These are phyloP conservation scores for Synergus umbraculus DNA, from an alignment of 2,888 invertebrate species.

Conservation along the genomic window DNA sequence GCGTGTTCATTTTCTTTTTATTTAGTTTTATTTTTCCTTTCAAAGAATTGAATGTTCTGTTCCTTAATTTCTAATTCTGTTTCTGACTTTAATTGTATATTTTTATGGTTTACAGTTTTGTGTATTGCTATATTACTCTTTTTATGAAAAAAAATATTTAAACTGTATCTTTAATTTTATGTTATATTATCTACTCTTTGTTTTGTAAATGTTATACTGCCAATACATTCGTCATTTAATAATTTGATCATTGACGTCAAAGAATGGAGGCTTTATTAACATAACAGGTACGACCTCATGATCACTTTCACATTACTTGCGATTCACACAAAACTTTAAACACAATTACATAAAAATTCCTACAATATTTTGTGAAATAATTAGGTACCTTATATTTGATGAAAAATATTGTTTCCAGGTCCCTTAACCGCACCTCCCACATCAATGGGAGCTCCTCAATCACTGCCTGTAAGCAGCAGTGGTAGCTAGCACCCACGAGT, in stretches of 20 bases:
- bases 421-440: conserved; percentile 74
- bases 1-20: conserved; percentile 28
- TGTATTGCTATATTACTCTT: conserved; percentile 23
- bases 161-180: not conserved
- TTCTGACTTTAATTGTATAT: not conserved
- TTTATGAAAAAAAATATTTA: not conserved
- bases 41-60: not conserved
- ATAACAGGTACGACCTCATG: conserved; percentile 32
- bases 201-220: conserved; percentile 2
- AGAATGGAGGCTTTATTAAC: conserved; percentile 39
- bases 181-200: not conserved
- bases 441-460: conserved; percentile 74
- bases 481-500: conserved; percentile 76
- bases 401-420: conserved; percentile 61
- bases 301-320: conserved; percentile 27
- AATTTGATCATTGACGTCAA: conserved; percentile 36
- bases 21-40: conserved; percentile 27
- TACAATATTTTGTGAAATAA: not conserved
- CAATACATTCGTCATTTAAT: conserved; percentile 25
- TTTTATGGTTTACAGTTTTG: conserved; percentile 36
- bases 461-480: conserved; percentile 76
- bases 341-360: conserved; percentile 28
- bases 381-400: not conserved
- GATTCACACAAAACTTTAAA: conserved; percentile 41
- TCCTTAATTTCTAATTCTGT: not conserved